Evolutionary conservation across 2,888 invertebrate species (phyloP), one percentile per base, ranked within the genome.

Genomic region (Drosophila melanosoma): DNA sequence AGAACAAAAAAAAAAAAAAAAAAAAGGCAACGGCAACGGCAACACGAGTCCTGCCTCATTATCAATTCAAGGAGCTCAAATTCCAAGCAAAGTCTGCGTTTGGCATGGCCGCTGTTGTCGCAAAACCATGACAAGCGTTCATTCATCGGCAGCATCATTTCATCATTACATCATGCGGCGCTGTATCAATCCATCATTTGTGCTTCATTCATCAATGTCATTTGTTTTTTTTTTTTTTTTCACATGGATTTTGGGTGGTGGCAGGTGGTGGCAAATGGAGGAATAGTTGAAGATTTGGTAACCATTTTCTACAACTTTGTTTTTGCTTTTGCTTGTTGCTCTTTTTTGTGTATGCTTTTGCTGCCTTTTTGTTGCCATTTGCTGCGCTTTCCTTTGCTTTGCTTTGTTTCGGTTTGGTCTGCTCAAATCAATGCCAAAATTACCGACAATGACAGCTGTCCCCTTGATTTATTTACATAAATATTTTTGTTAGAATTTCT

Each of bases 131-230:
- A 76, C 77, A 79, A 79, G 65, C 73, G 76, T 79, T 81, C 87
- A 89, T 74, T 83, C 87, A 81, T 65, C 76, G 77, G 79, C 62
- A 62, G 66, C 79, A 67, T 77, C 75, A 76, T 72, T 66, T 59
- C 74, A 63, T 54, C 73, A 83, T 65, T 69, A 52, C 69, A 74
- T 56, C 42, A 36, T 42, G 48, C 64, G 56, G 60, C 56, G 61
- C 73, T 68, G 63, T 56, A 75, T 81, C 89, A 76, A 87, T 87
- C 77, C 76, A 87, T 90, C 87, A 87, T 90, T 79, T 66, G 57
- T 68, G 79, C 77, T 86, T 79, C 87, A 90, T 87, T 83, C 90
- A 88, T 87, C 87, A 87, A 87, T 90, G 87, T 90, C 90, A 86
- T 86, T 90, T 76, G 68, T 90, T 76, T 66, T 76, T 79, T 74